Conservation (phyloP, 2,888 invertebrate species). For the Caenorhabditis sinica region DNA sequence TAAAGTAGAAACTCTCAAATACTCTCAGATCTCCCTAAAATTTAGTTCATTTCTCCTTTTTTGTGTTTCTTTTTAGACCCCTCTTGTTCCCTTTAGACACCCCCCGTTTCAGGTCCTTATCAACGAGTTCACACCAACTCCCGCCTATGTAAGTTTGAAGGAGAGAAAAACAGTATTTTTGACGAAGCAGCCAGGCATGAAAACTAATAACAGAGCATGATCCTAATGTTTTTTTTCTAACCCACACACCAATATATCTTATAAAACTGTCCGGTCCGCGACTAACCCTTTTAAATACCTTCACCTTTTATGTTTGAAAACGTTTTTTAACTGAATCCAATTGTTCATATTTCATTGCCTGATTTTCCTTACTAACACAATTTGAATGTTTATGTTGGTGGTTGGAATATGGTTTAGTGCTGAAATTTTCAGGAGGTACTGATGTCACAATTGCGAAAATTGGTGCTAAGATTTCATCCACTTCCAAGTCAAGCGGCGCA, state of each 20-base stretch:
- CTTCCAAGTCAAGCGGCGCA: constrained; percentile 93
- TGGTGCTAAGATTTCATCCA: constrained; percentile 88
- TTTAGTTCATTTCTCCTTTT: neutral
- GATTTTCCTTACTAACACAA: neutral
- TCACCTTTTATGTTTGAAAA: neutral
- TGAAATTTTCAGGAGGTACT: constrained; percentile 89
- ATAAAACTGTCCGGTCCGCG: neutral
- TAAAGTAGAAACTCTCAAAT: neutral
- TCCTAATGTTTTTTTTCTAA: constrained; percentile 1
- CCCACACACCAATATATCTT: neutral
- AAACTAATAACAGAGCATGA: neutral
- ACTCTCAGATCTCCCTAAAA: neutral
- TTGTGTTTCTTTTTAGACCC: constrained; percentile 1
- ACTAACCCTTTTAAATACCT: neutral
- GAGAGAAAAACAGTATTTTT: neutral
- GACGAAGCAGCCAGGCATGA: constrained; percentile 5
- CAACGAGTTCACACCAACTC: constrained; percentile 66
- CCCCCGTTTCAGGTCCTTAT: constrained; percentile 60
- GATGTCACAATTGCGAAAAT: constrained; percentile 93
- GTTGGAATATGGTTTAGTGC: too few species aligned
- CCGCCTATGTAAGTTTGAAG: constrained; percentile 62
- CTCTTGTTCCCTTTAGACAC: neutral
- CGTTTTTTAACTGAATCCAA: neutral
- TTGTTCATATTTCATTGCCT: neutral
- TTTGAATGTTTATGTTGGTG: too few species aligned